These are phyloP conservation scores for Octonoba sinensis DNA, from an alignment of 2,888 invertebrate species.

Conservation along the genomic window DNA sequence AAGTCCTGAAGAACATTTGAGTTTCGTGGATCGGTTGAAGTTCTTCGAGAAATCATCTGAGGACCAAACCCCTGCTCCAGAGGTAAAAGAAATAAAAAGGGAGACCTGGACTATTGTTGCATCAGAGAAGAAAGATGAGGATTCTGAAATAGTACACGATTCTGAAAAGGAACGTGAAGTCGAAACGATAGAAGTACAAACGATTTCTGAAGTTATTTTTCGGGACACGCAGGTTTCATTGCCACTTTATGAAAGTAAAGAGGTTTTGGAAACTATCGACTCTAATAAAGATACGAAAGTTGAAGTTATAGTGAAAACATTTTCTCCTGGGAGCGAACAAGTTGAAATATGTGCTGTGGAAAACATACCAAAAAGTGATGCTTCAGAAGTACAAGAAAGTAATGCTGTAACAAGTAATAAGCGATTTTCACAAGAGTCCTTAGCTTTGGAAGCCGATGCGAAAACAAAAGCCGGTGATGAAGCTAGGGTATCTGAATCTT, in stretches of 20 bases:
- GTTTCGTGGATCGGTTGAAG: slow-evolving; percentile 55
- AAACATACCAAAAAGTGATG: slow-evolving; percentile 17
- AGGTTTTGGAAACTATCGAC: slow-evolving; percentile 44
- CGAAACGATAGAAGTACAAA: slow-evolving; percentile 41
- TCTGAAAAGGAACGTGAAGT: slow-evolving; percentile 34
- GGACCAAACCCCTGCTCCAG: slow-evolving; percentile 13
- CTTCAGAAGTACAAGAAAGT: neutral
- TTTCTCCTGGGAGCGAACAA: slow-evolving; percentile 50
- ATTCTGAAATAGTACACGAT: slow-evolving; percentile 8
- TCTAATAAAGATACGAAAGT: slow-evolving; percentile 55
- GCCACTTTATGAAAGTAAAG: slow-evolving; percentile 60
- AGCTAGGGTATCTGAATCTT: neutral
- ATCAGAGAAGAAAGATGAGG: slow-evolving; percentile 1
- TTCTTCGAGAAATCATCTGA: slow-evolving; percentile 52
- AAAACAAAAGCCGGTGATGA: too few relatives aligned
- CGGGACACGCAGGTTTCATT: slow-evolving; percentile 39
- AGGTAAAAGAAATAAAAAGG: slow-evolving; percentile 56
- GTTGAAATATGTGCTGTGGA: slow-evolving; percentile 56
- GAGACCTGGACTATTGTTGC: slow-evolving; percentile 49
- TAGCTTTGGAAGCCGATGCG: too few relatives aligned
- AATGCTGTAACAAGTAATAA: neutral
- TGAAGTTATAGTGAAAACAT: slow-evolving; percentile 50
- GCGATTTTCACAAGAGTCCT: too few relatives aligned
- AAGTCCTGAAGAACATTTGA: slow-evolving; percentile 55
- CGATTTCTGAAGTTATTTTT: neutral